Base-by-base conservation (phyloP, 2,888 invertebrate genomes). In the Mimumesa dahlbomi region DNA sequence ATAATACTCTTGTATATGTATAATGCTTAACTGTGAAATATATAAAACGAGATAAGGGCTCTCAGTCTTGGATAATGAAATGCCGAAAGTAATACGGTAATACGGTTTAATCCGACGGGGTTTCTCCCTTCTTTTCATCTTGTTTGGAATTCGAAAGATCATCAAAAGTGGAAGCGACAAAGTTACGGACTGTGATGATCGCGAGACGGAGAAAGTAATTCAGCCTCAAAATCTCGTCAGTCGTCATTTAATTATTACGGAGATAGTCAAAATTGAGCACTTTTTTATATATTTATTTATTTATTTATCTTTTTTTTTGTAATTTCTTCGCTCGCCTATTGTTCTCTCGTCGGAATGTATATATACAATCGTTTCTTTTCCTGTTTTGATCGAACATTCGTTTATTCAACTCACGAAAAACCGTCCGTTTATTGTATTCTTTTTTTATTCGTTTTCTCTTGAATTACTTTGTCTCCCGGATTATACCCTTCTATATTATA, bases 41-140 rank as follows among this genome's bases (percentile, higher is more conserved):
- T n/a, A n/a, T 61, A 66, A 79, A 80, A 75, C 57, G 73, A 73
- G 73, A 78, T 64, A 67, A 75, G 72, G 67, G 59, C 5, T 74
- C 68, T 83, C 83, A 82, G 82, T 82, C 84, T 83, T 83, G 79
- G 75, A 61, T 66, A 74, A 77, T 77, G 58, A 72, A 72, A 79
- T 54, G 64, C 72, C 73, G 76, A 73, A 62, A 73, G 61, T 58
- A 69, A 59, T 54, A 43, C 61, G 31, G 48, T 46, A 53, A 62
- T 31, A 46, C 34, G 64, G 58, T 62, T 54, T 22, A 48, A 40
- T n/a, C n/a, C n/a, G n/a, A n/a, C n/a, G n/a, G n/a, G n/a, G n/a
- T n/a, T n/a, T n/a, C n/a, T n/a, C n/a, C n/a, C n/a, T n/a, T n/a
- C n/a, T n/a, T n/a, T n/a, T n/a, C n/a, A n/a, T n/a, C n/a, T n/a